phyloP scores from a whole-genome alignment of 2,888 invertebrate species.

The Boloria euphrosyne region DNA sequence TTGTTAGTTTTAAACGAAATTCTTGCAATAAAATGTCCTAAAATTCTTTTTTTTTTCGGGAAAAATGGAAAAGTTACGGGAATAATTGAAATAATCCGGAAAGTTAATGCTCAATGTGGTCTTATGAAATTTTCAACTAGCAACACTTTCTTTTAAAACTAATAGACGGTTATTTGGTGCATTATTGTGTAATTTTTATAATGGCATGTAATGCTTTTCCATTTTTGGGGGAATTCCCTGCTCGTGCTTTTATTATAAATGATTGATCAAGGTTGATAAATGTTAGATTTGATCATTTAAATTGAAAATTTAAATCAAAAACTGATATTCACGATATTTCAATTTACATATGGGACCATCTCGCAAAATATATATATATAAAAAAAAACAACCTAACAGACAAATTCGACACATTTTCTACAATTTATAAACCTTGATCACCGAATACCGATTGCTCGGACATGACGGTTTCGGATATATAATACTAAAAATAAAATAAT shows the following conservation, averaged over 20 bases:
- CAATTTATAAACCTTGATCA: constrained; percentile 12
- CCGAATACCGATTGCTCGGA: constrained; percentile 15
- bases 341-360: constrained; percentile 1
- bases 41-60: background rate
- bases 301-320: background rate
- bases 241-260: constrained; percentile 61
- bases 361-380: background rate
- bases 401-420: background rate
- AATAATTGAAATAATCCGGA: background rate
- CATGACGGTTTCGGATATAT: constrained; percentile 30
- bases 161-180: constrained; percentile 51
- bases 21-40: constrained; percentile 23
- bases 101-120: constrained; percentile 18
- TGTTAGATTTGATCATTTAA: constrained; percentile 5
- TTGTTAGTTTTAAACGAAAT: constrained; percentile 39
- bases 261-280: constrained; percentile 22
- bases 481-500: constrained; percentile 48
- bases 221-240: constrained; percentile 57
- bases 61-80: background rate
- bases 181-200: constrained; percentile 48
- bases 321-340: background rate
- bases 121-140: constrained; percentile 20
- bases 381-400: background rate
- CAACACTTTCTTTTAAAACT: constrained; percentile 35
- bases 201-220: constrained; percentile 72